phyloP scores from a whole-genome alignment of 2,888 invertebrate species.

The Nomada ruficornis region DNA sequence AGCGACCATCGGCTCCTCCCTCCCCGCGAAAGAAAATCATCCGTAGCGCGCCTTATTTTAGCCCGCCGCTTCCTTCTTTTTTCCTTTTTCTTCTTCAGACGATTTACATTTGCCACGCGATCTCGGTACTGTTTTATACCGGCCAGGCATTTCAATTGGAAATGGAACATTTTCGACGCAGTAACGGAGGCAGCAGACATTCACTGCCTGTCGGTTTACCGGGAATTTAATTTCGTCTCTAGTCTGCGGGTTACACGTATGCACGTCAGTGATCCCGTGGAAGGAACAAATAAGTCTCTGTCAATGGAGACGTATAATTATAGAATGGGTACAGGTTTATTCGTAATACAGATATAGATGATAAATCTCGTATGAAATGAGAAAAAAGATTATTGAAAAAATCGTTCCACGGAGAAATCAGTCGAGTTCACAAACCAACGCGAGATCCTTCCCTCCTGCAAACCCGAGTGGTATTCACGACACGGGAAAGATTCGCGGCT shows the following conservation, averaged over 20 bases:
- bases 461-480: neutral
- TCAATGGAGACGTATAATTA: neutral
- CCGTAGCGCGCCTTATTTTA: conserved; percentile 30
- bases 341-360: too few species aligned
- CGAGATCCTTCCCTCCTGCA: conserved; percentile 5
- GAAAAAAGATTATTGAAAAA: too few species aligned
- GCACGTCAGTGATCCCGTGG: too few species aligned
- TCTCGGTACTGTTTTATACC: neutral
- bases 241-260: too few species aligned
- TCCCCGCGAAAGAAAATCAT: conserved; percentile 21
- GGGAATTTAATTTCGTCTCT: too few species aligned
- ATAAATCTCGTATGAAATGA: too few species aligned
- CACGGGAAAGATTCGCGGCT: neutral
- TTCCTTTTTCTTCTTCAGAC: neutral
- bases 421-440: neutral
- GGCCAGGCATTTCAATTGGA: neutral
- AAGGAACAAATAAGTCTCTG: neutral
- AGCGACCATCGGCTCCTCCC: neutral
- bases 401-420: neutral
- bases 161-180: neutral
- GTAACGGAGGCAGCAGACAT: neutral
- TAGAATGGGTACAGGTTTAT: too few species aligned
- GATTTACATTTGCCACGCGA: neutral
- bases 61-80: neutral
- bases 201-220: neutral